A percentile compares a stretch with the other conserved stretches of the same genome.
Evolutionary conservation across 2,113 vertebrate species (phyloP).

Genomic region (Malurus elegans): DNA sequence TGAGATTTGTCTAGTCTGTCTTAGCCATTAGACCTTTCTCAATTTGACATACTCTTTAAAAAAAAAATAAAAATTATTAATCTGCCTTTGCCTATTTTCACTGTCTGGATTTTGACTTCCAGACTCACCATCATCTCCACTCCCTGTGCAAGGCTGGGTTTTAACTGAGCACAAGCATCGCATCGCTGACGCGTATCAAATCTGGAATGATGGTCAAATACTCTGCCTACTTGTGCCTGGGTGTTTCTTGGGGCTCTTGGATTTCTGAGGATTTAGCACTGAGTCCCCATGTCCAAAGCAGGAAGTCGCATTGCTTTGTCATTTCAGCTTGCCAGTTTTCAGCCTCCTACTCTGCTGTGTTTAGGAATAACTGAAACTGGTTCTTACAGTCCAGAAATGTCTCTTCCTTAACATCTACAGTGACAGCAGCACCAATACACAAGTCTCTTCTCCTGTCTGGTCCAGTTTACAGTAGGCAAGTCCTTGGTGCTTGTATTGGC

Average conservation of each 20-base stretch:
- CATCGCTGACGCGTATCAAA: neutral
- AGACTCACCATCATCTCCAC: neutral
- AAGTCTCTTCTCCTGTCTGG: neutral
- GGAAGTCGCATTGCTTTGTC: neutral
- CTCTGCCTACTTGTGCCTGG: neutral
- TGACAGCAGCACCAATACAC: neutral
- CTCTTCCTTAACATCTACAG: neutral
- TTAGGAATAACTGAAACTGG: neutral
- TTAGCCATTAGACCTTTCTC: neutral
- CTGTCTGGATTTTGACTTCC: neutral
- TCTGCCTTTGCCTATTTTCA: neutral
- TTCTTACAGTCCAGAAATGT: neutral
- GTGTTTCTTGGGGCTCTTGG: conserved; percentile 31
- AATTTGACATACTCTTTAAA: neutral
- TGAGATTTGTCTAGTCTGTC: neutral
- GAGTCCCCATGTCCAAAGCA: conserved; percentile 31
- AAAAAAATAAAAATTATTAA: no score
- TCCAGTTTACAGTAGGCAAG: neutral
- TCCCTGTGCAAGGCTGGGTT: neutral
- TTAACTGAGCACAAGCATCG: neutral
- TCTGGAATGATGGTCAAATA: conserved; percentile 33
- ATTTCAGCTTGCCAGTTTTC: neutral
- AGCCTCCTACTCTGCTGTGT: neutral
- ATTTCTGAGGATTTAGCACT: conserved; percentile 38
- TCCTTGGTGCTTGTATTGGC: neutral